A percentile compares a stretch with the other conserved stretches of the same genome.
These are phyloP conservation scores for Tragelaphus imberbis DNA, from an alignment of 2,113 vertebrate genomes.

Conservation along the genomic window DNA sequence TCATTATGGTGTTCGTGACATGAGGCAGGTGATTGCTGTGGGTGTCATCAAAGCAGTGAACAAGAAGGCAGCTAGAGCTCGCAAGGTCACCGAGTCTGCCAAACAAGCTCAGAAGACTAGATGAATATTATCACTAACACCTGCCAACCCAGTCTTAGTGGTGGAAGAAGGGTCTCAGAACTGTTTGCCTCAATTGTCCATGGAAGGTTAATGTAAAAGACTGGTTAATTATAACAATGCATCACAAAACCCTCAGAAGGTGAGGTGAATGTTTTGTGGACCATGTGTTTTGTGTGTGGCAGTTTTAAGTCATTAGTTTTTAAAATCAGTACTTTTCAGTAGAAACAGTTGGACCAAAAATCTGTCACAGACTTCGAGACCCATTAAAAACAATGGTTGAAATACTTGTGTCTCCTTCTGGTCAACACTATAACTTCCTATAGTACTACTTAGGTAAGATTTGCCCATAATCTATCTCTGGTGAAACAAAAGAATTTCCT, in stretches of 20 bases:
- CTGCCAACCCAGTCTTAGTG: neutral
- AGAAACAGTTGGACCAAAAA: constrained; percentile 84
- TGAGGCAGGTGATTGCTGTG: neutral
- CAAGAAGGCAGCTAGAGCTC: too few relatives aligned
- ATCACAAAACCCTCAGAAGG: neutral
- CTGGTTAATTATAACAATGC: neutral
- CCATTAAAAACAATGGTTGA: constrained; percentile 82
- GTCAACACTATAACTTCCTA: neutral
- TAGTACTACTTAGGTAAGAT: neutral
- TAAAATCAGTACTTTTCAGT: constrained; percentile 83
- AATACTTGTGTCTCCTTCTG: constrained; percentile 75
- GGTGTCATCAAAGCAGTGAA: too few relatives aligned
- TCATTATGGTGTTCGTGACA: too few relatives aligned
- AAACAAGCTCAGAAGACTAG: neutral
- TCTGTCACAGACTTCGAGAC: constrained; percentile 85
- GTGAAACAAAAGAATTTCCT: neutral
- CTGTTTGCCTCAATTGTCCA: neutral
- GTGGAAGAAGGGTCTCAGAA: neutral
- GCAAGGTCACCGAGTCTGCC: neutral
- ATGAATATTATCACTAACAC: neutral
- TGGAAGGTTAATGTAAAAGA: neutral
- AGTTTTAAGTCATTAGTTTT: constrained; percentile 89
- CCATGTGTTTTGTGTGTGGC: constrained; percentile 80
- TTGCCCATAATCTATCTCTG: neutral
- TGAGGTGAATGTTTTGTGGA: constrained; percentile 79